phyloP scores from a whole-genome alignment of 2,113 vertebrate species.

The Hydrochoerus hydrochaeris region DNA sequence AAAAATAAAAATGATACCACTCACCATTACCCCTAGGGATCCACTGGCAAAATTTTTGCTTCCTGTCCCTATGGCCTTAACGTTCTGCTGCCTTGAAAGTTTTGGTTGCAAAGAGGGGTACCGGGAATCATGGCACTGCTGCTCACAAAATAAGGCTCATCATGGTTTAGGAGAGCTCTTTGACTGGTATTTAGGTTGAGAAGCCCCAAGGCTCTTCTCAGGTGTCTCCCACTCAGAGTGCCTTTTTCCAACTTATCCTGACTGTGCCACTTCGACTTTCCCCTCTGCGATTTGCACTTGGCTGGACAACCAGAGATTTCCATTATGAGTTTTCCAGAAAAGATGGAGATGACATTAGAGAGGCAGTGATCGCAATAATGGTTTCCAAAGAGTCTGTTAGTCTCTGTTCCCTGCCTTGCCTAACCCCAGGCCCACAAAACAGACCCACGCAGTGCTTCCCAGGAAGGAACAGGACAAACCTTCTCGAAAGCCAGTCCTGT shows the following conservation, averaged over 20 bases:
- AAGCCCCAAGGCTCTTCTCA: neutral
- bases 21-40: too few relatives aligned
- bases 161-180: neutral
- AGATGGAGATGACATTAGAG: neutral
- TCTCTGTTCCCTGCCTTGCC: neutral
- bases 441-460: neutral
- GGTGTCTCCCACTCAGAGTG: neutral
- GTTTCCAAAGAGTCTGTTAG: neutral
- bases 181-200: neutral
- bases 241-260: neutral
- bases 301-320: neutral
- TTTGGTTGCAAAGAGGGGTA: too few relatives aligned
- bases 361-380: neutral
- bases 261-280: neutral
- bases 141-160: neutral
- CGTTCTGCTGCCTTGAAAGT: too few relatives aligned
- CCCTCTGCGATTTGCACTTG: neutral
- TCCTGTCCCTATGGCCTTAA: too few relatives aligned
- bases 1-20: too few relatives aligned
- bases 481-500: neutral
- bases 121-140: too few relatives aligned
- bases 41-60: too few relatives aligned
- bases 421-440: accelerated
- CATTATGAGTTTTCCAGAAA: constrained; percentile 32
- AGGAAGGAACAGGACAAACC: neutral